Conservation (phyloP, 2,888 invertebrate species). For the Gibbula magus region DNA sequence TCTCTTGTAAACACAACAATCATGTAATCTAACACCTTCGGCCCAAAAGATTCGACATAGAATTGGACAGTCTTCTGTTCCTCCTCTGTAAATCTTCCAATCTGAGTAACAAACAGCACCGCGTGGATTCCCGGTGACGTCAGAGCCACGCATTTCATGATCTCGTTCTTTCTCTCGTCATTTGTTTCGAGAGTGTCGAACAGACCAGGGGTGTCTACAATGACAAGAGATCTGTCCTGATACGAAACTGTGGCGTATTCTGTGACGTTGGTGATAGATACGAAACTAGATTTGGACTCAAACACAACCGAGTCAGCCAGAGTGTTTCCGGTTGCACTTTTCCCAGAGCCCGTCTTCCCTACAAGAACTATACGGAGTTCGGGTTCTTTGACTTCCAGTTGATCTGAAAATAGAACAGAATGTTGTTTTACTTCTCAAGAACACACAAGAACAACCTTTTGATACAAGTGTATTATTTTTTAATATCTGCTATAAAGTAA, state of each 20-base stretch:
- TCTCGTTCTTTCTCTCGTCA: not conserved
- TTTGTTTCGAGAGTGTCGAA: not conserved
- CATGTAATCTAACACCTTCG: not conserved
- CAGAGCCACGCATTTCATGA: not conserved
- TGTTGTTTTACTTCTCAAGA: too few species aligned
- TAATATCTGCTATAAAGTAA: too few species aligned
- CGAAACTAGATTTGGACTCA: not conserved
- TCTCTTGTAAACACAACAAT: not conserved
- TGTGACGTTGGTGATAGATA: not conserved
- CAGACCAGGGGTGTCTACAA: not conserved
- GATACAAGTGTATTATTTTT: too few species aligned
- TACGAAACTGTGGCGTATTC: not conserved
- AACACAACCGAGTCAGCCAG: not conserved
- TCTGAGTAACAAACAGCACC: not conserved
- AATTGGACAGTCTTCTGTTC: not conserved
- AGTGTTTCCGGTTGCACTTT: conserved; percentile 3
- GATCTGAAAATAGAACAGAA: too few species aligned
- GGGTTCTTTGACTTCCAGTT: too few species aligned
- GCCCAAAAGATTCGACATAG: not conserved
- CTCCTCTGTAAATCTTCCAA: not conserved
- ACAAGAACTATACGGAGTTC: not conserved
- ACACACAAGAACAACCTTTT: too few species aligned
- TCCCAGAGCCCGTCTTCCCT: not conserved
- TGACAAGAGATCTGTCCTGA: not conserved
- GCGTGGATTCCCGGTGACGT: not conserved